Evolutionary conservation across 2,888 invertebrate species (phyloP), one percentile per base, ranked within the genome.

Genomic region (Vesta saturnalis): DNA sequence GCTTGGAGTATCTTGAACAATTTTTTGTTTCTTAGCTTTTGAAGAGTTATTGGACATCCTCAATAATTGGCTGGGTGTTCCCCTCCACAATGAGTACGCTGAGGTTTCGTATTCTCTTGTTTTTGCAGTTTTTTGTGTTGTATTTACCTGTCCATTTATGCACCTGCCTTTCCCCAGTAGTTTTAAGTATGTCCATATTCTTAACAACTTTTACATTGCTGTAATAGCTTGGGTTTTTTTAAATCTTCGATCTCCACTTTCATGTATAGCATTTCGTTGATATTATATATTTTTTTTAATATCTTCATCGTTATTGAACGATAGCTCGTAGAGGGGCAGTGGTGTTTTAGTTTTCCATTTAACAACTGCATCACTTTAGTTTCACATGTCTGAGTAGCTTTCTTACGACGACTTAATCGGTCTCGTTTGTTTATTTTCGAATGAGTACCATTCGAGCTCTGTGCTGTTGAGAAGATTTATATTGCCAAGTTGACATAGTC

Each of bases 261-360:
- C n/a, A n/a, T n/a, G n/a, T n/a, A n/a, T n/a, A n/a, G n/a, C n/a
- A n/a, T n/a, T n/a, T n/a, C n/a, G n/a, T n/a, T n/a, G n/a, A n/a
- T n/a, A n/a, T n/a, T n/a, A 62, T 60, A 66, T 66, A n/a, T n/a
- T n/a, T n/a, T 65, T 61, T 39, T 65, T 60, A 18, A 65, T 52
- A 54, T 65, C 65, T 55, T 47, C 49, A 14, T 43, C 56, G n/a
- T 55, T 49, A 23, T 35, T 55, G 18, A 66, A 66, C n/a, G 66
- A 62, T 43, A 66, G 12, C 12, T 35, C 39, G 49, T 54, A 66
- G 52, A 66, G 22, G 14, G 60, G 47, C 22, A 60, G 15, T 60
- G 60, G 60, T 1, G 47, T 60, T 14, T 60, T 60, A 60, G 6
- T 16, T 60, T 47, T 47, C 60, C 47, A 47, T 60, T 47, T 60